A percentile compares a stretch with the other conserved stretches of the same genome.
Evolutionary conservation across 2,113 vertebrate species (phyloP).

Genomic region (Xiphophorus couchianus): DNA sequence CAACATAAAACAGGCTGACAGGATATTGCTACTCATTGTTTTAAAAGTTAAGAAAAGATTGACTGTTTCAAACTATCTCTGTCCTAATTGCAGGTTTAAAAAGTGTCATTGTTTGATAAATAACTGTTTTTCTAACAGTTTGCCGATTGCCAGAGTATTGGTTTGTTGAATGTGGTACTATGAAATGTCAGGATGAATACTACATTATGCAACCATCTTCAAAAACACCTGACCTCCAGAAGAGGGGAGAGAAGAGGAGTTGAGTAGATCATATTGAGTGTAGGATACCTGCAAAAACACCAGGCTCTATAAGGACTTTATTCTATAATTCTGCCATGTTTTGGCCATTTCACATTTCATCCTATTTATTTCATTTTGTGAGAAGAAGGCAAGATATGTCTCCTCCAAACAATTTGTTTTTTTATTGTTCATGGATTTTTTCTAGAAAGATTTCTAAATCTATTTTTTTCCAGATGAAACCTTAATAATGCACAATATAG

Average conservation of each 20-base stretch:
- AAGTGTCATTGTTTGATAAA: neutral
- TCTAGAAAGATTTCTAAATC: conserved; percentile 17
- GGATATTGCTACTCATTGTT: neutral
- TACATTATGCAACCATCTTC: neutral
- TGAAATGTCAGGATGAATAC: neutral
- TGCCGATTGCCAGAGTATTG: neutral
- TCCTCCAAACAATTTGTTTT: neutral
- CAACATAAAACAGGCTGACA: neutral
- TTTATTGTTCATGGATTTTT: conserved; percentile 11
- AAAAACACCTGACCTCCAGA: neutral
- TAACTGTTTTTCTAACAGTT: neutral
- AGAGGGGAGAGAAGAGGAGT: neutral
- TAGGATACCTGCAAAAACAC: neutral
- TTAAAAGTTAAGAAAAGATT: neutral
- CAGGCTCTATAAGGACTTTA: neutral
- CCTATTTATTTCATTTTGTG: neutral
- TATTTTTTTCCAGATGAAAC: conserved; percentile 8
- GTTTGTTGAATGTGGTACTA: neutral
- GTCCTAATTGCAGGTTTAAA: neutral
- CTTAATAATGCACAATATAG: too few species aligned
- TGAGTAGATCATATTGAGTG: neutral
- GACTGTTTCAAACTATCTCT: neutral
- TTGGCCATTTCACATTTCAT: neutral
- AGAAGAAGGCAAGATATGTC: neutral
- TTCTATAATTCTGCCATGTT: neutral